A percentile compares a stretch with the other conserved stretches of the same genome.
These are phyloP conservation scores for Diplodus sargus DNA, from an alignment of 2,797 vertebrate species.

Conservation along the genomic window DNA sequence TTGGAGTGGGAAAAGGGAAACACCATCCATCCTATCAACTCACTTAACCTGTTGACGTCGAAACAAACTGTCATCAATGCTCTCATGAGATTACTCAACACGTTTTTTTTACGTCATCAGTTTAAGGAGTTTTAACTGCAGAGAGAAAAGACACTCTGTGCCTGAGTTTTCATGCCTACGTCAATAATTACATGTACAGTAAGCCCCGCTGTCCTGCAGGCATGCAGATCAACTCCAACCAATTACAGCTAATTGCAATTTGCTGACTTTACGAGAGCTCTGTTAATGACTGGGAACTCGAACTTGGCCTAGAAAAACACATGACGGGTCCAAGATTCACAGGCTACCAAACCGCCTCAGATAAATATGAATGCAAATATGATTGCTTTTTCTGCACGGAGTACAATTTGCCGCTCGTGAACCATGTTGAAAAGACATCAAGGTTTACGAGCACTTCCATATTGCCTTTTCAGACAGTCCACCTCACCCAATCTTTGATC, in stretches of 20 bases:
- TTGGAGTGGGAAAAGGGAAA: not conserved
- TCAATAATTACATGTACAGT: not conserved
- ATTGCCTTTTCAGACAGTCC: too few relatives aligned
- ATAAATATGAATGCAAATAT: too few relatives aligned
- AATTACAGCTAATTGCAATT: conserved; percentile 1
- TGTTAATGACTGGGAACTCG: not conserved
- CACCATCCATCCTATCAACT: not conserved
- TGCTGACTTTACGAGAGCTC: not conserved
- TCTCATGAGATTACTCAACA: not conserved
- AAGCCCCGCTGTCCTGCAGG: not conserved
- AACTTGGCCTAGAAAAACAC: too few relatives aligned
- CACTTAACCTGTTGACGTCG: too few relatives aligned
- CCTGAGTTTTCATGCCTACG: too few relatives aligned
- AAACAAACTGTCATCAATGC: not conserved
- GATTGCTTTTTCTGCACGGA: too few relatives aligned
- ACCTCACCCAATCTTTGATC: too few relatives aligned
- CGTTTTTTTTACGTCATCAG: not conserved
- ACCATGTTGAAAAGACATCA: too few relatives aligned
- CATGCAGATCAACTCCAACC: conserved; percentile 1
- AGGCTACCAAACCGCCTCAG: too few relatives aligned
- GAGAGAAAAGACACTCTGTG: not conserved
- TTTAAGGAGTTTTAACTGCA: not conserved
- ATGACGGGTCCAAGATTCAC: too few relatives aligned
- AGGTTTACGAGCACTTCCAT: too few relatives aligned
- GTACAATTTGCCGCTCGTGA: too few relatives aligned